Evolutionary conservation across 2,888 invertebrate species (phyloP).

Genomic region (Unio pictorum): DNA sequence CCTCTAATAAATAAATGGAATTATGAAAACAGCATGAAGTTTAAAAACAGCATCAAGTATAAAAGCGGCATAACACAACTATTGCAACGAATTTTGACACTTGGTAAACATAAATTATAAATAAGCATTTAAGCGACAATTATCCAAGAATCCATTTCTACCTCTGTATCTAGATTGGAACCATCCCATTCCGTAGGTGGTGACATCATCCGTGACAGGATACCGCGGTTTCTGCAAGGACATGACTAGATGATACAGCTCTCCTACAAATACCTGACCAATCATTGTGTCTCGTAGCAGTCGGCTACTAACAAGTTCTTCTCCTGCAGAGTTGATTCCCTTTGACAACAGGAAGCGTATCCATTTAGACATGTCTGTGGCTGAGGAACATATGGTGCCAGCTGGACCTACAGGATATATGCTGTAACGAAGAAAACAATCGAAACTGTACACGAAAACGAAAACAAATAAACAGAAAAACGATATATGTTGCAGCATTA

Average conservation of each 20-base stretch:
- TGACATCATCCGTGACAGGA: slow-evolving; percentile 33
- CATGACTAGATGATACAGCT: slow-evolving; percentile 4
- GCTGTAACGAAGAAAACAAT: slow-evolving; percentile 11
- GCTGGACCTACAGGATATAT: slow-evolving; percentile 47
- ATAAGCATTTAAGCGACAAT: too few species aligned
- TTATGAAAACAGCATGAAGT: too few species aligned
- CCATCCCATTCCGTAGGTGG: slow-evolving; percentile 56
- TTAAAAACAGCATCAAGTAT: too few species aligned
- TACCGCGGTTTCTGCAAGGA: slow-evolving; percentile 22
- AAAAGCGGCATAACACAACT: too few species aligned
- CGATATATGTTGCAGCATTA: too few species aligned
- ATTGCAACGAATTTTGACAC: too few species aligned
- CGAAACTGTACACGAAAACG: too few species aligned
- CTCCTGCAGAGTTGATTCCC: slow-evolving; percentile 33
- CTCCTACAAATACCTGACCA: slow-evolving; percentile 10
- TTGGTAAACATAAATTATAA: too few species aligned
- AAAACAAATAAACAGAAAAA: too few species aligned
- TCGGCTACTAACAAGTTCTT: slow-evolving; percentile 14
- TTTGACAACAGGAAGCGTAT: slow-evolving; percentile 41
- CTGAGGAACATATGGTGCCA: slow-evolving; percentile 56
- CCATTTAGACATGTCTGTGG: slow-evolving; percentile 62
- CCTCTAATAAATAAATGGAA: too few species aligned
- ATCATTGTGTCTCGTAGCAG: slow-evolving; percentile 22
- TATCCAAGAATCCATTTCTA: slow-evolving; percentile 9
- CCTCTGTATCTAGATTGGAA: slow-evolving; percentile 54